phyloP scores from a whole-genome alignment of 2,113 vertebrate species.

The Gallinago paraguaiae region DNA sequence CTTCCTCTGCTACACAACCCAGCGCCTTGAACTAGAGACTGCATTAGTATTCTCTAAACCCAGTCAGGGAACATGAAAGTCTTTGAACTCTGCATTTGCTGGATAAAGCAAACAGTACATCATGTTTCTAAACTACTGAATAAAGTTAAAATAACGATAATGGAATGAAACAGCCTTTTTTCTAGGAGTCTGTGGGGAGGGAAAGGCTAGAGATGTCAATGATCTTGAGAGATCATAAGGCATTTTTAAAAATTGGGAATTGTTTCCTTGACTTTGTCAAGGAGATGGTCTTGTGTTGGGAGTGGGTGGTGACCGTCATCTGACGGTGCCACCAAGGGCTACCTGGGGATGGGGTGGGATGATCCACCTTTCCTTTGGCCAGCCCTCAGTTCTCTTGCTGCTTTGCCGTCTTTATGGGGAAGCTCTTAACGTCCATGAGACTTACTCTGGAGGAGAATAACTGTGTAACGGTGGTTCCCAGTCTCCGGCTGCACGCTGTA shows the following conservation, averaged over 20 bases:
- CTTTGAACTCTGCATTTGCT: neutral
- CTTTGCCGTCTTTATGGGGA: no score
- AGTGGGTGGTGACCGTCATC: neutral
- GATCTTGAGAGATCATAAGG: neutral
- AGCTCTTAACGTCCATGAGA: neutral
- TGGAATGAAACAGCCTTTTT: neutral
- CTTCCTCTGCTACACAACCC: neutral
- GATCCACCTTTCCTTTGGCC: fast-evolving
- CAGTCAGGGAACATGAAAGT: neutral
- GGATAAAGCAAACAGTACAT: neutral
- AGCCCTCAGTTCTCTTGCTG: neutral
- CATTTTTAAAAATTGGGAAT: neutral
- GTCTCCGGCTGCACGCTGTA: neutral
- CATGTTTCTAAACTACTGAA: neutral
- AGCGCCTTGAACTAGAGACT: neutral
- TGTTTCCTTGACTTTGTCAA: neutral
- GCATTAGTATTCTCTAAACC: neutral
- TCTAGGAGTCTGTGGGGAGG: neutral
- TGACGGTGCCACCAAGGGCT: neutral
- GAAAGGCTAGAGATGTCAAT: neutral
- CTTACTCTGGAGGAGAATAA: no score
- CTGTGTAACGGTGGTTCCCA: neutral
- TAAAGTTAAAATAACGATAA: neutral
- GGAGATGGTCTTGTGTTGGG: neutral
- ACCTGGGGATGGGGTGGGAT: fast-evolving